Evolutionary conservation across 2,888 invertebrate genomes (phyloP).

Genomic region (Xiphydria camelus): DNA sequence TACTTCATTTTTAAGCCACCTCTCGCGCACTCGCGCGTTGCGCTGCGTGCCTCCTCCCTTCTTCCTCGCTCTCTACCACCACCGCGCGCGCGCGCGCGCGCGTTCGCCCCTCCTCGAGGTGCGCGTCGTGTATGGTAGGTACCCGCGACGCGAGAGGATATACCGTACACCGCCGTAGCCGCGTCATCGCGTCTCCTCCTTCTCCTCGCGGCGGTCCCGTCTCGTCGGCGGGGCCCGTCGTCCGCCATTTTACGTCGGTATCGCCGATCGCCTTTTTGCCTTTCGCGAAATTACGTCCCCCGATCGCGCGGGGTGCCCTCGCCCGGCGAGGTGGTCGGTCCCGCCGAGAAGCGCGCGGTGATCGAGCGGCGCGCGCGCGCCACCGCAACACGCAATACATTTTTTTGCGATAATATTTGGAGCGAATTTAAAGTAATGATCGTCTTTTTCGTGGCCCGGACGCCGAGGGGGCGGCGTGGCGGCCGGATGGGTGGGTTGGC

Average conservation of each 20-base stretch:
- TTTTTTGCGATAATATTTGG: conserved; percentile 45
- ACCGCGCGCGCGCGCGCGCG: no score
- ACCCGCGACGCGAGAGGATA: no score
- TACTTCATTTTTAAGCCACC: conserved; percentile 44
- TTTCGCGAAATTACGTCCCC: conserved; percentile 31
- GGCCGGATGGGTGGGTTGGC: conserved; percentile 8
- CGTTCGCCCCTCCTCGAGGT: no score
- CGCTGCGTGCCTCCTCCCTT: neutral
- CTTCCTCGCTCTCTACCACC: neutral
- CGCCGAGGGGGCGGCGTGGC: conserved; percentile 4
- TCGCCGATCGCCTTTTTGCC: conserved; percentile 12
- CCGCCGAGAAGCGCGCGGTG: conserved; percentile 4
- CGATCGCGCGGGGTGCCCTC: neutral
- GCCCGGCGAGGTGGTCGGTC: conserved; percentile 6
- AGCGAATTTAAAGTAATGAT: conserved; percentile 46
- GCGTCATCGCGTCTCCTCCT: no score
- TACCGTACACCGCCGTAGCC: no score
- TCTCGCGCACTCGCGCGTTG: conserved; percentile 13
- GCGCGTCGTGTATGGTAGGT: no score
- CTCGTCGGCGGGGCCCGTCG: conserved; percentile 15
- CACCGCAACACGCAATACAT: conserved; percentile 43
- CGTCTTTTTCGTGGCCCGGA: conserved; percentile 28
- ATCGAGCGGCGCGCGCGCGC: conserved; percentile 15
- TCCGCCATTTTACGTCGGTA: conserved; percentile 36
- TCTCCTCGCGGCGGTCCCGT: conserved; percentile 1